Evolutionary conservation across 2,888 invertebrate species (phyloP), one percentile per base, ranked within the genome.

Genomic region (Neocrepidodera transversa): DNA sequence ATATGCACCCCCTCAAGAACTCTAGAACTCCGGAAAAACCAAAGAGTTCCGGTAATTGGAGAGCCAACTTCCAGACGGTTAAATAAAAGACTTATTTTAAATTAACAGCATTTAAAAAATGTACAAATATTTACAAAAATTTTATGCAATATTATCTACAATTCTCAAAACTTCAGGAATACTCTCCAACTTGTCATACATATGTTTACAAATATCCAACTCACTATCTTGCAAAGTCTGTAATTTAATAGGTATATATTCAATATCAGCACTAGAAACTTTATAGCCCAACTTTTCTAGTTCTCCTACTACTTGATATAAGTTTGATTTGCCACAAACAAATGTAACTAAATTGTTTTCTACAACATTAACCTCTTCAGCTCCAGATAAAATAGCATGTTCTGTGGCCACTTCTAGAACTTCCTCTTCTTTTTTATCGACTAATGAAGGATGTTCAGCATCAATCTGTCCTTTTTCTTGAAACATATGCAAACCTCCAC

Each of bases 351-450:
- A 74, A 2, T 78, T 71, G 1, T 77, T 74, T 38, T 83, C 78
- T 1, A 81, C 58, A 52, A 85, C 72, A 69, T 82, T 81, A 2
- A 89, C 86, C 62, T 90, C 90, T 76, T 89, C 88, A 0, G 89
- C 89, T 0, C 86, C 88, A 14, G 82, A 81, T 66, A 84, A 83
- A 64, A 91, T 90, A 0, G 90, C 91, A 78, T 87, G 84, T 18
- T 86, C 86, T 0, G 84, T 83, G 1, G 85, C 86, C 32, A 77
- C 70, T 65, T 89, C 87, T 23, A 85, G 73, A 40, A 82, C 66
- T 43, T 77, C 78, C n/a, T 78, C 72, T 16, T 68, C 55, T n/a
- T 68, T 58, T 13, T 71, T 64, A 2, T 47, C 23, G 6, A 68
- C 64, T 35, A 58, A 53, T 18, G 62, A 32, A 1, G 77, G 76